Evolutionary conservation across 2,888 invertebrate genomes (phyloP), one percentile per base, ranked within the genome.

Genomic region (Chouioia cunea): DNA sequence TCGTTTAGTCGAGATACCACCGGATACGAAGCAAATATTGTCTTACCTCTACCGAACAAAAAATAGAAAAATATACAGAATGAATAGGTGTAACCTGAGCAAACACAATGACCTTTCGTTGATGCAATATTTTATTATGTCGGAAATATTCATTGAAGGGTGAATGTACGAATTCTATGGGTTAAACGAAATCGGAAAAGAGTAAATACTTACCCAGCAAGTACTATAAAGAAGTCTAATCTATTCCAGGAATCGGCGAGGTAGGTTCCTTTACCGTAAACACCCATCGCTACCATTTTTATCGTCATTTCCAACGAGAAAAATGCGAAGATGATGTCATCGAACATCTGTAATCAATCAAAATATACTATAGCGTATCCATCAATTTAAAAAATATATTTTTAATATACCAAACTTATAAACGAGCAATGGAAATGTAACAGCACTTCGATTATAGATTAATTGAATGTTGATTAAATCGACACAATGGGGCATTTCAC

Each of bases 161-260:
- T 12, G 36, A 62, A 20, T 20, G 62, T 52, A 43, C 52, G 43
- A 54, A 64, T 47, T 6, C 6, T 12, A 6, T 10, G 6, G 36
- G 36, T 36, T 36, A 10, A 1, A 36, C 36, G 10, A 36, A 36
- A 36, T 36, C 36, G 36, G 12, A 27, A 15, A 56, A 48, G 43
- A 0, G 1, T 4, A 48, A 50, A 27, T 57, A 86, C 91, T 88
- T 86, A 95, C 95, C 99, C 99, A 71, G 99, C 96, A 77, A 96
- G 86, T 15, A 99, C 99, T 83, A 99, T 99, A 89, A 99, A 98
- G 88, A 94, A 95, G 88, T 99, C 99, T 82, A 99, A 90, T 80
- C 97, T 91, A 87, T 99, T 99, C 99, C 99, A 99, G 18, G 97
- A 96, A 86, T 99, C 99, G 0, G 97, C 97, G 83, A 99, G 90